These are phyloP conservation scores for Hartigia nigra DNA, from an alignment of 2,888 invertebrate species.

Conservation along the genomic window DNA sequence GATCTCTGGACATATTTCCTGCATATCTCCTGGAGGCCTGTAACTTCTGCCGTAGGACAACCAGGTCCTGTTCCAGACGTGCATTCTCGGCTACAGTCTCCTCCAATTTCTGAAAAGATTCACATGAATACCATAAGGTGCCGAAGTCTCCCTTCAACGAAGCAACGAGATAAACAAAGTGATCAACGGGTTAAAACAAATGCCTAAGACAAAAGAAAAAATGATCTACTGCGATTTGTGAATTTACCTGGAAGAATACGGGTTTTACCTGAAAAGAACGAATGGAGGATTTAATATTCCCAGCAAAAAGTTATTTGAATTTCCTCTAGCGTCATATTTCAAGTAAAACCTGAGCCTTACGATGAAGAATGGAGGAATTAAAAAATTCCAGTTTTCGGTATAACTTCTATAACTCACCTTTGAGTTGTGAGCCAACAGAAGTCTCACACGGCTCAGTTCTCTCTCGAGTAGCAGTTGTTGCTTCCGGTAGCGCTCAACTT, in stretches of 20 bases:
- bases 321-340: no score
- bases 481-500: constrained; percentile 75
- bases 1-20: constrained; percentile 52
- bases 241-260: constrained; percentile 52
- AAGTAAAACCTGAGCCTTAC: no score
- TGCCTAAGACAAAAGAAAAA: not conserved
- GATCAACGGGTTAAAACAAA: no score
- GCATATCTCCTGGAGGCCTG: constrained; percentile 75
- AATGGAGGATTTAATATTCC: constrained; percentile 37
- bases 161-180: not conserved
- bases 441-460: constrained; percentile 85
- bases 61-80: constrained; percentile 86
- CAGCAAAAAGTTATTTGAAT: not conserved
- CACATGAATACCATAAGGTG: not conserved
- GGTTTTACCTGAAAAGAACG: constrained; percentile 53
- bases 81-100: constrained; percentile 93
- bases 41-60: constrained; percentile 85
- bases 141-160: not conserved
- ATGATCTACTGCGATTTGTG: not conserved
- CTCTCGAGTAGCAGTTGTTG: constrained; percentile 79
- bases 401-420: constrained; percentile 71
- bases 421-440: constrained; percentile 89
- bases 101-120: constrained; percentile 78
- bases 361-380: not conserved
- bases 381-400: constrained; percentile 45